Conservation (phyloP, 2,113 vertebrate genomes). For the Coracopsis vasa region DNA sequence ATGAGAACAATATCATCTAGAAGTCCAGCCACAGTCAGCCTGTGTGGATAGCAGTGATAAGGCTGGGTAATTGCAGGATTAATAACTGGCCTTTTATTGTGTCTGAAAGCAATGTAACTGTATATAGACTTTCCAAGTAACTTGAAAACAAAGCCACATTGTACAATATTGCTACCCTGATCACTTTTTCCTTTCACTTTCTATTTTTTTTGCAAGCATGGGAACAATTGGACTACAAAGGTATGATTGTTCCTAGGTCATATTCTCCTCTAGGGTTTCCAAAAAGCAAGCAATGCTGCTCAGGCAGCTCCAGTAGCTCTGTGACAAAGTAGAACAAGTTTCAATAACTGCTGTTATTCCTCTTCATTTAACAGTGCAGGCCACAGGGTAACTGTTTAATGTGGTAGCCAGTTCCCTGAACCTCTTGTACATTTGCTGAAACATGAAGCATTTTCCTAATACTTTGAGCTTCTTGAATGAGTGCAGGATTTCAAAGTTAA, state of each 20-base stretch:
- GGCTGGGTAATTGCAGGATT: conserved; percentile 70
- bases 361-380: conserved; percentile 14
- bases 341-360: conserved; percentile 21
- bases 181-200: neutral
- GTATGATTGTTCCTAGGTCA: conserved; percentile 45
- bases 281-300: conserved; percentile 47
- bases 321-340: conserved; percentile 44
- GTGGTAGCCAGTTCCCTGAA: neutral
- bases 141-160: conserved; percentile 57
- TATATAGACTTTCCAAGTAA: conserved; percentile 48
- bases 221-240: conserved; percentile 19
- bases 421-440: conserved; percentile 11
- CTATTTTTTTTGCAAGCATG: neutral
- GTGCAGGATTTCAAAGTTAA: neutral
- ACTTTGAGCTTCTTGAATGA: conserved; percentile 14
- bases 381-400: conserved; percentile 22
- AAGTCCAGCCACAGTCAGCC: conserved; percentile 38
- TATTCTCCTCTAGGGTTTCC: conserved; percentile 60
- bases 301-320: conserved; percentile 12
- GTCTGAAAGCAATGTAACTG: conserved; percentile 55
- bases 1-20: conserved; percentile 64
- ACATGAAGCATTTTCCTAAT: neutral
- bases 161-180: conserved; percentile 39
- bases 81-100: conserved; percentile 68
- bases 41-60: conserved; percentile 70